A percentile compares a stretch with the other conserved stretches of the same genome.
Conservation (phyloP, 2,113 vertebrate species). For the Dunckerocampus dactyliophorus region DNA sequence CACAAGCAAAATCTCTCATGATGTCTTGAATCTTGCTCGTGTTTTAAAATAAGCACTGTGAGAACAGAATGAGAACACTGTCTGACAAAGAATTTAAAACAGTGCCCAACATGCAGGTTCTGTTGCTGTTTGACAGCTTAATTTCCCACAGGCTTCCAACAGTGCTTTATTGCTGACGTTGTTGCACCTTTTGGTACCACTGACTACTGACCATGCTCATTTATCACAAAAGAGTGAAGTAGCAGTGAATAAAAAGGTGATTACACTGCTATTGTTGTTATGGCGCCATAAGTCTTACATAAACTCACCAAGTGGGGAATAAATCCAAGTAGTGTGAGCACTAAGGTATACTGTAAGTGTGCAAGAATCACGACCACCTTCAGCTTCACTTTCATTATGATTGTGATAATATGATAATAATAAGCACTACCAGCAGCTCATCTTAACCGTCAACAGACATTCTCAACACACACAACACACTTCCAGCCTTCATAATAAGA, state of each 20-base stretch:
- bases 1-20: background rate
- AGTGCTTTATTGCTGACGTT: constrained; percentile 9
- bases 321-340: background rate
- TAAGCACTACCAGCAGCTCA: too few relatives aligned
- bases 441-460: too few relatives aligned
- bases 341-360: background rate
- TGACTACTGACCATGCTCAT: constrained; percentile 20
- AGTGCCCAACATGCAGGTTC: background rate
- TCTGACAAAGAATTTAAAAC: background rate
- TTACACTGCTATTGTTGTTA: constrained; percentile 6
- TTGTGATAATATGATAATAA: too few relatives aligned
- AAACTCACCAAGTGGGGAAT: constrained; percentile 1
- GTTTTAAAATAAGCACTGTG: background rate
- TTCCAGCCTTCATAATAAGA: too few relatives aligned
- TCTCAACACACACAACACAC: too few relatives aligned
- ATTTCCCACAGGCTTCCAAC: constrained; percentile 16
- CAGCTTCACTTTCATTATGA: too few relatives aligned
- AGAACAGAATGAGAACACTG: background rate
- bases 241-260: background rate
- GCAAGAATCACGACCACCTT: constrained; percentile 1
- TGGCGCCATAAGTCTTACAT: background rate
- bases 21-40: background rate
- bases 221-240: constrained; percentile 14
- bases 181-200: constrained; percentile 3
- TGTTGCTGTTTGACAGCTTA: constrained; percentile 4